Percentiles rank a stretch among this genome's conserved stretches.
Conservation (phyloP, 2,888 invertebrate species). For the Hedychridium roseum region DNA sequence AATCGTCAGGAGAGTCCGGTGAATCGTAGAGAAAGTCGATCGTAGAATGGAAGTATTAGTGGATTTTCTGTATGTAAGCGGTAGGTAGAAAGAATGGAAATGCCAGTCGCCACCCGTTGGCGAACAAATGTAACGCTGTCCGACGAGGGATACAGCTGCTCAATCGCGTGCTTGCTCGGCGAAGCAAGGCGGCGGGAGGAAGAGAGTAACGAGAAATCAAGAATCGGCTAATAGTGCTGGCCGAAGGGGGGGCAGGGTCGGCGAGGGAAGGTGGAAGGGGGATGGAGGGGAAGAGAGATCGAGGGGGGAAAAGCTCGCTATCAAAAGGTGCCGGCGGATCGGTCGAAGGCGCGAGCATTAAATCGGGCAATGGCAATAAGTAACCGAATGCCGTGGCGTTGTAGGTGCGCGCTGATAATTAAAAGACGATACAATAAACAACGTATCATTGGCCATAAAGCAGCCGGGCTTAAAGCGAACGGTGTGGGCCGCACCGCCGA, state of each 20-base stretch:
- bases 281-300: background rate
- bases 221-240: background rate
- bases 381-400: constrained; percentile 61
- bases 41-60: too few relatives aligned
- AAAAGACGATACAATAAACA: constrained; percentile 64
- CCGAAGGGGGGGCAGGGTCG: constrained; percentile 2
- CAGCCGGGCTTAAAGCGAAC: too few relatives aligned
- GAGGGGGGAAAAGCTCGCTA: constrained; percentile 19
- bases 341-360: constrained; percentile 51
- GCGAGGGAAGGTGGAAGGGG: constrained; percentile 1
- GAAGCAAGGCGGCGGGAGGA: constrained; percentile 15
- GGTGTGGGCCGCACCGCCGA: constrained; percentile 48
- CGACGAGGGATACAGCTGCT: too few relatives aligned
- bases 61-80: too few relatives aligned
- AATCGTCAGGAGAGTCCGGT: too few relatives aligned
- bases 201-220: constrained; percentile 6
- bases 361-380: constrained; percentile 57
- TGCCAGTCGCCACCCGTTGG: too few relatives aligned
- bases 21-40: too few relatives aligned
- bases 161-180: too few relatives aligned
- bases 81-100: too few relatives aligned
- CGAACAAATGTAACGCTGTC: too few relatives aligned
- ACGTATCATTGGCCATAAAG: constrained; percentile 63
- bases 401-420: constrained; percentile 64
- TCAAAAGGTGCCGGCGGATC: constrained; percentile 50